Base-by-base conservation (phyloP, 2,797 vertebrate species). In the Pachyuromys duprasi region DNA sequence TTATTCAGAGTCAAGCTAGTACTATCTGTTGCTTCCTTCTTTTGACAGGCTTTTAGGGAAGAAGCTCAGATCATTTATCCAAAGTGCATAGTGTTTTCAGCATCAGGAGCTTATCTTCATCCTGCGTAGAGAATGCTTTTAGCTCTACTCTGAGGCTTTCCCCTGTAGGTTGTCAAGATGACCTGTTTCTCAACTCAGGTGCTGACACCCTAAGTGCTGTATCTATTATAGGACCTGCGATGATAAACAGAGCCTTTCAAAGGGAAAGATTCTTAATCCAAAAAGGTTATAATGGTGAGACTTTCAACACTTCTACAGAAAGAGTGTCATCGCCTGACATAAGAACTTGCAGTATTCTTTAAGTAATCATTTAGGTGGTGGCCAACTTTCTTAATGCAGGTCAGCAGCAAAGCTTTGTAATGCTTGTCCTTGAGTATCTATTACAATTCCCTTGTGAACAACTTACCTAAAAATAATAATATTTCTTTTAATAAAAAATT, bases 401-500 rank as follows among this genome's bases (percentile, higher is more conserved):
- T 39, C 39, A 80, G 4, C 62, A 65, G 31, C 8, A 94, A 15
- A 95, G 45, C 2, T 88, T 78, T 87, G 42, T 76, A 17, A 24
- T 14, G 8, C 53, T 81, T 67, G 5, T 53, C 8, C 18, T 28
- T 79, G 24, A 69, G 3, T 42, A 42, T 28, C 67, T 22, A 36
- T 65, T 26, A 8, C 26, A 24, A 76, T 67, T 28, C 9, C 15
- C 93, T 92, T 75, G 65, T 90, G 76, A 95, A 89, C 92, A 67
- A 65, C 15, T 69, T 42, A 62, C 9, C 57, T 86, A 60, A 89
- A 36, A 63, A 92, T 28, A 45, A 9, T 74, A 57, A 79, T 72
- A 70, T 9, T 86, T 12, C 20, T 86, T 95, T 72, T 79, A 63
- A 91, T 65, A 7, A n/a, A 74, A 89, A 91, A 57, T 82, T 94